Evolutionary conservation across 1,140 invertebrate species (phyloP).

Genomic region (Cyrtorhinus lividipennis): DNA sequence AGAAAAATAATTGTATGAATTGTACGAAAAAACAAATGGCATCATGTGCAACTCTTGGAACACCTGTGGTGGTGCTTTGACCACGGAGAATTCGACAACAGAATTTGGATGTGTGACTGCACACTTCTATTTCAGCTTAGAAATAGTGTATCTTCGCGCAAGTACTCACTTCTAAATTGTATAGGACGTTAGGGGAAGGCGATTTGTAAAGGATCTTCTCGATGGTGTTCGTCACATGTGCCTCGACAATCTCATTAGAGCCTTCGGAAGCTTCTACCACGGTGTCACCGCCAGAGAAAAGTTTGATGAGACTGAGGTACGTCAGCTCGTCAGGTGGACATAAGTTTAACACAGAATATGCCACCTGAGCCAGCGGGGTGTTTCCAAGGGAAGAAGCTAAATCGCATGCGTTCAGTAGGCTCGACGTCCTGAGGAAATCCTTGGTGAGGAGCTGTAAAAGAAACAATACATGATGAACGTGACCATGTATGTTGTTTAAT

Average conservation of each 20-base stretch:
- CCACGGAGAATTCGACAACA: too few species aligned
- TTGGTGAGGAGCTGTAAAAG: constrained; percentile 17
- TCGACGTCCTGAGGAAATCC: constrained; percentile 9
- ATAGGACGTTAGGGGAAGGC: constrained; percentile 62
- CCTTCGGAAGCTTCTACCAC: neutral
- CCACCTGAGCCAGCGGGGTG: constrained; percentile 16
- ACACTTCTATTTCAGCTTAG: neutral
- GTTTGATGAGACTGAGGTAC: neutral
- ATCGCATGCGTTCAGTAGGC: constrained; percentile 17
- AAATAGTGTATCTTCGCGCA: constrained; percentile 3
- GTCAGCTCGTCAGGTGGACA: constrained; percentile 17
- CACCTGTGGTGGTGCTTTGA: too few species aligned
- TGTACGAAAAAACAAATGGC: too few species aligned
- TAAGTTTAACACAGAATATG: constrained; percentile 17
- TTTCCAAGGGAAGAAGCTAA: constrained; percentile 14
- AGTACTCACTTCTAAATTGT: constrained; percentile 46
- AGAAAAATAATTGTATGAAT: too few species aligned
- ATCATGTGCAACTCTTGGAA: too few species aligned
- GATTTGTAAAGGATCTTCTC: constrained; percentile 58
- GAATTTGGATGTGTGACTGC: too few species aligned
- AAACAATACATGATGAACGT: too few species aligned
- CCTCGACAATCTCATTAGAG: neutral
- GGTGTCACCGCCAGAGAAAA: constrained; percentile 9
- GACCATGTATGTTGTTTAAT: too few species aligned
- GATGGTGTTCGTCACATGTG: constrained; percentile 33